A percentile compares a stretch with the other conserved stretches of the same genome.
Evolutionary conservation across 2,113 vertebrate genomes (phyloP).

Genomic region (Osmerus mordax): DNA sequence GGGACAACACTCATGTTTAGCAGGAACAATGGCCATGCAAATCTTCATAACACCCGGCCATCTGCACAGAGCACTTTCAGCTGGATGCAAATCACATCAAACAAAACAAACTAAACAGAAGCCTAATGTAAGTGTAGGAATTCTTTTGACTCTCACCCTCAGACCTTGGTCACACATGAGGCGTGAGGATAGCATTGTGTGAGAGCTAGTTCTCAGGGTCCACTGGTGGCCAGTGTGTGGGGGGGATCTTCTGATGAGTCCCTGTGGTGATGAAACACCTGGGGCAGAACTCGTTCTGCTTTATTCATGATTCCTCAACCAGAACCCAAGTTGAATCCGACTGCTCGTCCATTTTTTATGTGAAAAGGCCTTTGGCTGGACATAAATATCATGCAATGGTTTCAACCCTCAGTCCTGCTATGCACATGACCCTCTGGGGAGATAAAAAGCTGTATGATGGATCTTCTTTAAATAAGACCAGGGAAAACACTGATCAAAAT

Average conservation of each 20-base stretch:
- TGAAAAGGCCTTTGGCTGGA: slow-evolving; percentile 25
- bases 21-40: background rate
- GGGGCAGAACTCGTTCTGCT: slow-evolving; percentile 24
- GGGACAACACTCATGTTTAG: background rate
- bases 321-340: slow-evolving; percentile 50
- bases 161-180: background rate
- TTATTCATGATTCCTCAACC: slow-evolving; percentile 50
- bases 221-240: slow-evolving; percentile 9
- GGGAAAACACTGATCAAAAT: too few relatives aligned
- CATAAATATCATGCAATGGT: slow-evolving; percentile 38
- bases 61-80: background rate
- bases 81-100: slow-evolving; percentile 8
- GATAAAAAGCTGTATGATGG: background rate
- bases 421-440: background rate
- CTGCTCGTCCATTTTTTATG: slow-evolving; percentile 49
- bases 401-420: slow-evolving; percentile 12
- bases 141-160: background rate
- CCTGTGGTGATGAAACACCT: slow-evolving; percentile 21
- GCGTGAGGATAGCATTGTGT: background rate
- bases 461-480: background rate
- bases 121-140: background rate
- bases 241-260: slow-evolving; percentile 21
- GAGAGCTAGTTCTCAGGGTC: slow-evolving; percentile 11
- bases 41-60: slow-evolving; percentile 7
- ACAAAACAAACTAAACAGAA: background rate